phyloP scores from a whole-genome alignment of 1,140 invertebrate species.

The Dreissena polymorpha region DNA sequence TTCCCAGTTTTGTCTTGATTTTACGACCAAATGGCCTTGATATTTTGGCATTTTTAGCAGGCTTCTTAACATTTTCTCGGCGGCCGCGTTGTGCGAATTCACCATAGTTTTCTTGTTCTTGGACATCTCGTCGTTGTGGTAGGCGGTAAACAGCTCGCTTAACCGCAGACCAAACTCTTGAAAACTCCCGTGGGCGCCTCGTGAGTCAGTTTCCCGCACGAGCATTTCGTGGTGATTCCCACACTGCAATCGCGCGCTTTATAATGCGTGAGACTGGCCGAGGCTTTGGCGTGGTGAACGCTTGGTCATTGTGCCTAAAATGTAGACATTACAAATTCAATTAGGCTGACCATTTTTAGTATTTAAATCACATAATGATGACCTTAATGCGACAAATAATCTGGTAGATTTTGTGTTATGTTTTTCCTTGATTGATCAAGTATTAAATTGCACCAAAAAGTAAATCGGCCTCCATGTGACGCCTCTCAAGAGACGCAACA shows the following conservation, averaged over 20 bases:
- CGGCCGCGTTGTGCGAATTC: conserved; percentile 85
- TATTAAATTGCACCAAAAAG: no score
- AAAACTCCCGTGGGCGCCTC: conserved; percentile 80
- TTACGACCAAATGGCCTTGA: no score
- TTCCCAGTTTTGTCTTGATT: no score
- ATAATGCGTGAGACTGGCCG: conserved; percentile 87
- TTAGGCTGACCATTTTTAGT: background rate
- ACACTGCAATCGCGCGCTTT: conserved; percentile 87
- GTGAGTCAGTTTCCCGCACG: conserved; percentile 81
- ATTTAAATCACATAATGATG: conserved; percentile 61
- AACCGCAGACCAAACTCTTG: conserved; percentile 86
- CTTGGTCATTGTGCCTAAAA: conserved; percentile 89
- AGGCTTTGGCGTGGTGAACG: conserved; percentile 88
- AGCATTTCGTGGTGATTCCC: conserved; percentile 85
- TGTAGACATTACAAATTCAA: background rate
- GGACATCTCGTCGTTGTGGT: conserved; percentile 77
- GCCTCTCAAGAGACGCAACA: no score
- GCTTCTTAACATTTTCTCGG: no score
- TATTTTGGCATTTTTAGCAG: no score
- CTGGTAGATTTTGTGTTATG: no score
- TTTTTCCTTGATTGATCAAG: no score
- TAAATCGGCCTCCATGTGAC: no score
- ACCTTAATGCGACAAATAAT: no score
- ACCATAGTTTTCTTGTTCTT: conserved; percentile 78
- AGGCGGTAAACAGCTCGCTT: conserved; percentile 83